A percentile compares a stretch with the other conserved stretches of the same genome.
These are phyloP conservation scores for Nasonia giraulti DNA, from an alignment of 1,140 invertebrate species.

Conservation along the genomic window DNA sequence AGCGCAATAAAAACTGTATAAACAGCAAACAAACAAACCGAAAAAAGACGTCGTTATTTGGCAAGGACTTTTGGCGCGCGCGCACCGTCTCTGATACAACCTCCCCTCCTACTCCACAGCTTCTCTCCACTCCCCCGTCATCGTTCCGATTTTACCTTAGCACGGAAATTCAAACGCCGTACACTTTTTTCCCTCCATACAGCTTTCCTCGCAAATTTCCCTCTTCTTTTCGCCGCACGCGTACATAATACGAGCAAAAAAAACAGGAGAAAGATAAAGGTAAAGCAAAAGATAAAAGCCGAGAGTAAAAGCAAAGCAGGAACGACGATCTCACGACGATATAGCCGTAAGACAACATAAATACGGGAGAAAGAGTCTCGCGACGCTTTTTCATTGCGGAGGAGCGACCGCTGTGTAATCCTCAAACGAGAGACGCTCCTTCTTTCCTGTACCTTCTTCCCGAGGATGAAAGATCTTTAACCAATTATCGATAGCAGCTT, in stretches of 20 bases:
- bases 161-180: constrained; percentile 10
- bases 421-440: constrained; percentile 63
- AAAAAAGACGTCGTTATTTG: constrained; percentile 12
- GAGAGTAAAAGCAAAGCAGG: not conserved
- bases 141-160: constrained; percentile 17
- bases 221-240: not conserved
- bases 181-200: not conserved
- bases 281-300: constrained; percentile 6
- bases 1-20: too few relatives aligned
- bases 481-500: constrained; percentile 71
- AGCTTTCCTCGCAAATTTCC: not conserved
- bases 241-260: not conserved
- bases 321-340: not conserved
- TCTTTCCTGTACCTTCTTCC: not conserved
- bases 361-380: constrained; percentile 53
- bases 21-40: not conserved
- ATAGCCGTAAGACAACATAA: constrained; percentile 64
- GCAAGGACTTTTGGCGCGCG: not conserved
- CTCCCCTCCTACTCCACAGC: not conserved
- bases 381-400: constrained; percentile 58
- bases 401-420: constrained; percentile 60
- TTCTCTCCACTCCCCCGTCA: not conserved
- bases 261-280: constrained; percentile 11
- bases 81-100: not conserved
- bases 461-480: constrained; percentile 65